A percentile compares a stretch with the other conserved stretches of the same genome.
Evolutionary conservation across 2,888 invertebrate genomes (phyloP).

Genomic region (Eupithecia insigniata): DNA sequence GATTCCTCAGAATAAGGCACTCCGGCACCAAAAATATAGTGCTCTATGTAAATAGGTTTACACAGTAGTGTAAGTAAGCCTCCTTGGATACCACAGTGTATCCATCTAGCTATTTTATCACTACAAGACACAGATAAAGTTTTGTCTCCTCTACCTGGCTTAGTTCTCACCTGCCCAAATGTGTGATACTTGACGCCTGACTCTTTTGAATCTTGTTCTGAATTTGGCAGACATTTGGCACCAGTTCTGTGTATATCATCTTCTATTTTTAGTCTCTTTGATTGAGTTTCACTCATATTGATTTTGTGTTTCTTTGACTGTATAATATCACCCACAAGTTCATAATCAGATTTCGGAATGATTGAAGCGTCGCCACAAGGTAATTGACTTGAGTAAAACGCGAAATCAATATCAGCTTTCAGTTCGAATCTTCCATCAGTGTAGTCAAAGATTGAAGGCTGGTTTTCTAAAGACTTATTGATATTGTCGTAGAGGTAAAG

Average conservation of each 20-base stretch:
- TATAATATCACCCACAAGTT: constrained; percentile 64
- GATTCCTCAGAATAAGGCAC: constrained; percentile 86
- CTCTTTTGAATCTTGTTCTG: constrained; percentile 83
- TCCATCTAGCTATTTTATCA: constrained; percentile 97
- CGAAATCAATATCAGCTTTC: constrained; percentile 86
- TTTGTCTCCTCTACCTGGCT: constrained; percentile 95
- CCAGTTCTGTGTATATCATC: constrained; percentile 89
- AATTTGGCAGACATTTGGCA: constrained; percentile 90
- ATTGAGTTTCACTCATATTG: constrained; percentile 48
- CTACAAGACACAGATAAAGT: constrained; percentile 96
- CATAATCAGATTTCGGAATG: constrained; percentile 81
- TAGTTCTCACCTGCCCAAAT: constrained; percentile 90
- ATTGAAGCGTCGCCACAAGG: constrained; percentile 98
- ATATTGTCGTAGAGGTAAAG: constrained; percentile 89
- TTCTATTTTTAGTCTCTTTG: constrained; percentile 54
- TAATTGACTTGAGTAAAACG: constrained; percentile 93
- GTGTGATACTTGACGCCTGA: constrained; percentile 86
- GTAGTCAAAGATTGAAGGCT: constrained; percentile 63
- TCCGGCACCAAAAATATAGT: constrained; percentile 88
- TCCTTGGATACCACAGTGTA: constrained; percentile 93
- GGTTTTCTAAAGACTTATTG: constrained; percentile 59
- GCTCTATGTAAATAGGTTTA: constrained; percentile 87
- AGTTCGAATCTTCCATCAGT: constrained; percentile 74
- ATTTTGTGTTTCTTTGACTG: constrained; percentile 54
- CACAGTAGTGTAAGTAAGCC: constrained; percentile 88